Evolutionary conservation across 2,888 invertebrate species (phyloP).

Genomic region (Scelioninae gen. 2): DNA sequence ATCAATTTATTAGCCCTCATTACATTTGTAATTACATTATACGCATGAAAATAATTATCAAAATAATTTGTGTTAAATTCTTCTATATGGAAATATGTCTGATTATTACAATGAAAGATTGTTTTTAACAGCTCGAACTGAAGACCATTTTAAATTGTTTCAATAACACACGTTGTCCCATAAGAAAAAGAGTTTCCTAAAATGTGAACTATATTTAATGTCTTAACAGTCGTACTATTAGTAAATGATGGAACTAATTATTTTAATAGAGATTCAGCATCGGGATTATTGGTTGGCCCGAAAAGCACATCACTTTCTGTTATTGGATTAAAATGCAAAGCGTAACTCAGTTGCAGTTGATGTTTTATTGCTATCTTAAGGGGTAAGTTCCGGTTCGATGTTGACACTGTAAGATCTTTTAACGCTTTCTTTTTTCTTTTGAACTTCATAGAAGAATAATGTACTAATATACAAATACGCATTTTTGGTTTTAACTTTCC

Average conservation of each 20-base stretch:
- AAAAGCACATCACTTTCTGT: slow-evolving; percentile 11
- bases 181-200: slow-evolving; percentile 30
- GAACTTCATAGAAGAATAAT: slow-evolving; percentile 21
- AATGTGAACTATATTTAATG: slow-evolving; percentile 27
- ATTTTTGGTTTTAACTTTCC: slow-evolving; percentile 46
- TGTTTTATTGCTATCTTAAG: slow-evolving; percentile 24
- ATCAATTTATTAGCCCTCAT: slow-evolving; percentile 7
- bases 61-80: slow-evolving; percentile 26
- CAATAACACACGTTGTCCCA: slow-evolving; percentile 28
- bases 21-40: slow-evolving; percentile 7
- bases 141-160: slow-evolving; percentile 37
- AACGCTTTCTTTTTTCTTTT: slow-evolving; percentile 27
- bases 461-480: slow-evolving; percentile 26
- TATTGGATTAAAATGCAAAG: no score
- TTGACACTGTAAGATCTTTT: slow-evolving; percentile 13
- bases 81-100: slow-evolving; percentile 29
- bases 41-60: slow-evolving; percentile 38
- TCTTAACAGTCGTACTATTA: background rate
- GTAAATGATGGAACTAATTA: background rate
- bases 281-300: slow-evolving; percentile 7
- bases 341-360: slow-evolving; percentile 22
- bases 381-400: slow-evolving; percentile 22
- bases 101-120: slow-evolving; percentile 33
- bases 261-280: slow-evolving; percentile 3
- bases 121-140: slow-evolving; percentile 40